Evolutionary conservation across 1,140 invertebrate species (phyloP), one percentile per base, ranked within the genome.

Genomic region (Frieseomelitta varia): DNA sequence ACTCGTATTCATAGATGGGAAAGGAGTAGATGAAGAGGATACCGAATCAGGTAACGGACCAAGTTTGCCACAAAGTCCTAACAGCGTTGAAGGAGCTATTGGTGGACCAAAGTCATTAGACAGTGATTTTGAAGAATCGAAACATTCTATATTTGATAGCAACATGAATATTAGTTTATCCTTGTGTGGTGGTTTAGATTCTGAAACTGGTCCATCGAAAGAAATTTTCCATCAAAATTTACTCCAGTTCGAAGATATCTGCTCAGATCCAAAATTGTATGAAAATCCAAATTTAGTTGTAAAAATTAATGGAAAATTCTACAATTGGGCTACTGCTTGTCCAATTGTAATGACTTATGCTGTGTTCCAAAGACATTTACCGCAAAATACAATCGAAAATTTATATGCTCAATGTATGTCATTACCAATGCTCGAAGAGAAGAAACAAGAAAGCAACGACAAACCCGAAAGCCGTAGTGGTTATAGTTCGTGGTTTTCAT

Each of bases 31-130:
- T 53, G 98, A 99, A 93, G 98, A 99, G 92, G 99, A 99, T 95
- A 97, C 97, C 76, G 98, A 99, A 95, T 99, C 98, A 73, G 99
- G 99, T 67, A 98, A 98, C 92, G 99, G 99, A 12, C 97, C 98
- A 17, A 99, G 98, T 51, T 95, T 99, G 77, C 98, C 98, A 3
- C 98, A 99, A 91, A 99, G 98, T 72, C 98, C 99, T 10, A 97
- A 98, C 88, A 98, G 98, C 78, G 96, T 97, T 34, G 98, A 98
- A 91, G 97, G 97, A 27, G 97, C 96, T 24, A 95, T 96, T n/a
- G 94, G 95, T 81, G 95, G 95, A 27, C 95, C 96, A 24, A 97
- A 97, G 88, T 96, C 96, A 8, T 90, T 97, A 11, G 97, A 98
- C 93, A 98, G 97, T 63, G 97, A 98, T 91, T 97, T 97, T 91